Evolutionary conservation across 2,797 vertebrate species (phyloP).

Genomic region (Muscicapa comitata): DNA sequence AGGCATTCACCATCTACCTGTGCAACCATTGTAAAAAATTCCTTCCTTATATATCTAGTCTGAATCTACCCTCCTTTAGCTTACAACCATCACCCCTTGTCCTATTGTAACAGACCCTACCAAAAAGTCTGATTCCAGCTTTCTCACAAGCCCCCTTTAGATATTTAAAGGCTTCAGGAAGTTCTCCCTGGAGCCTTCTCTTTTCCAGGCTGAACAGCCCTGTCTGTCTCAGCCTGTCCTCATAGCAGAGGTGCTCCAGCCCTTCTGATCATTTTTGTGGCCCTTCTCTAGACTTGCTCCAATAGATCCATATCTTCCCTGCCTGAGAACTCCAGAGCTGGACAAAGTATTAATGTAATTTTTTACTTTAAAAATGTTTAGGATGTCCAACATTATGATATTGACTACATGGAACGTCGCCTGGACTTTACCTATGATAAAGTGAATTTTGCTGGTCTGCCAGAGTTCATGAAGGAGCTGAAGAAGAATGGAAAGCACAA

Average conservation of each 20-base stretch:
- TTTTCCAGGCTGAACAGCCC: not conserved
- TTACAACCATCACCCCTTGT: not conserved
- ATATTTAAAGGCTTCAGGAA: not conserved
- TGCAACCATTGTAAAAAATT: not conserved
- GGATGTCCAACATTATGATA: conserved; percentile 63
- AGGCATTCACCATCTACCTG: not conserved
- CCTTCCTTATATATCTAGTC: not conserved
- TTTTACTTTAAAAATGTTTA: not conserved
- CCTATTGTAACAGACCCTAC: rapidly evolving
- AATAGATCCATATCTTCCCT: not conserved
- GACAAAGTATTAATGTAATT: not conserved
- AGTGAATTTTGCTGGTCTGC: conserved; percentile 52
- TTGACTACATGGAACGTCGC: conserved; percentile 53
- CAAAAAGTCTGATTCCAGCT: not conserved
- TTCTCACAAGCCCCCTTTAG: not conserved
- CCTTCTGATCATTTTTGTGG: not conserved
- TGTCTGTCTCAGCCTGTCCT: not conserved
- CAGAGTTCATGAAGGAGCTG: conserved; percentile 51
- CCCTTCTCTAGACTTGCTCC: not conserved
- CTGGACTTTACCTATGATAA: conserved; percentile 66
- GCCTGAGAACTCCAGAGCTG: not conserved
- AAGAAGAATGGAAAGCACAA: conserved; percentile 57
- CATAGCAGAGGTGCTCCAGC: rapidly evolving
- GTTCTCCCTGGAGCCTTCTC: not conserved
- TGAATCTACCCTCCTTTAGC: not conserved